Evolutionary conservation across 2,113 vertebrate species (phyloP).

Genomic region (Typhlomys cinereus): DNA sequence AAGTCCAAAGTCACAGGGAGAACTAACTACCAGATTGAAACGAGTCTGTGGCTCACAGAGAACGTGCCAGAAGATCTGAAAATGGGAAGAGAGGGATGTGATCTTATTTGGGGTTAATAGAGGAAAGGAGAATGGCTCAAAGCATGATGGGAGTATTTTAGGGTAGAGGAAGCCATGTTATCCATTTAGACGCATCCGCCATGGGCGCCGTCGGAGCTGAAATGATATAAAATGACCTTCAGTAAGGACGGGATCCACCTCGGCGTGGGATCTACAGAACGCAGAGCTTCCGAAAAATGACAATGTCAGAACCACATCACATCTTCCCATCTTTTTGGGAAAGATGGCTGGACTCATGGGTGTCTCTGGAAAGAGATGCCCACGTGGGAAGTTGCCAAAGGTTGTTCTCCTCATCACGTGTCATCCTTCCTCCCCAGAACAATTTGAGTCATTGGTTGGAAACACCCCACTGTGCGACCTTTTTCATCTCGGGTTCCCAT

Average conservation of each 20-base stretch:
- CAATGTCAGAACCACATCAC: not conserved
- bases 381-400: not conserved
- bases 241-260: conserved; percentile 75
- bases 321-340: not conserved
- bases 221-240: conserved; percentile 82
- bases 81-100: conserved; percentile 56
- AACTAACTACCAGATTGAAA: conserved; percentile 48
- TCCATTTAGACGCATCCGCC: conserved; percentile 73
- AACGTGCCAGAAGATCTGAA: conserved; percentile 60
- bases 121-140: conserved; percentile 67
- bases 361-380: not conserved
- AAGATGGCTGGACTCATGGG: not conserved
- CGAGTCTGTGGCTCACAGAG: conserved; percentile 48
- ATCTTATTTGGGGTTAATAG: conserved; percentile 29
- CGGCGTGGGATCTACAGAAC: conserved; percentile 57
- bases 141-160: conserved; percentile 61
- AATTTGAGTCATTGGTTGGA: not conserved
- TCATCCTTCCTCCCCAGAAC: not conserved
- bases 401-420: not conserved
- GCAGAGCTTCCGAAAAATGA: conserved; percentile 50
- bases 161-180: conserved; percentile 62
- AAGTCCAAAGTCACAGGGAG: not conserved
- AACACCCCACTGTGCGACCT: not conserved
- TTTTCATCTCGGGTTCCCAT: not conserved
- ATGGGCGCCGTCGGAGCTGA: conserved; percentile 80